Conservation (phyloP, 2,888 invertebrate genomes). For the Hypselothyrea guttata region DNA sequence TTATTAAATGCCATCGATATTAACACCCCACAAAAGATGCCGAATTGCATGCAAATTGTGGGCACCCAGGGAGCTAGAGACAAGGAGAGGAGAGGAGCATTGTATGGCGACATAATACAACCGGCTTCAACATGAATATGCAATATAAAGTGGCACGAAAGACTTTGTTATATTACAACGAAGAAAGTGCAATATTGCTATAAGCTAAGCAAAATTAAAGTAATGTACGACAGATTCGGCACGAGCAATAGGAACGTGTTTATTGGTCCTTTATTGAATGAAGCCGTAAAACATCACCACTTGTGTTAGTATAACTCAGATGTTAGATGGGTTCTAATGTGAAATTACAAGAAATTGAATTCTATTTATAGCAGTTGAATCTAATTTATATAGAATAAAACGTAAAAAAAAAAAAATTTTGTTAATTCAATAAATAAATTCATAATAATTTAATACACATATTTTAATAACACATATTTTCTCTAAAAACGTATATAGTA, state of each 20-base stretch:
- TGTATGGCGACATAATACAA: constrained; percentile 43
- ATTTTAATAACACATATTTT: too few relatives aligned
- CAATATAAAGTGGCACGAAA: constrained; percentile 14
- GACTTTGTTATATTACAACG: constrained; percentile 15
- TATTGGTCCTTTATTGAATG: background rate
- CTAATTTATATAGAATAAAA: background rate
- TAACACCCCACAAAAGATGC: constrained; percentile 43
- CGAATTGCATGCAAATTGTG: constrained; percentile 46
- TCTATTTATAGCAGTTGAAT: constrained; percentile 1
- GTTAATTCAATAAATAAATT: constrained; percentile 1
- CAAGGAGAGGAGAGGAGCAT: constrained; percentile 12
- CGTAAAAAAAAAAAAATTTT: background rate
- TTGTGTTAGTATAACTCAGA: background rate
- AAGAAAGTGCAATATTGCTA: background rate
- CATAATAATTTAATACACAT: background rate
- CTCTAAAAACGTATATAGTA: too few relatives aligned
- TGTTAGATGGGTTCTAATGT: constrained; percentile 5
- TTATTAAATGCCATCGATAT: constrained; percentile 50
- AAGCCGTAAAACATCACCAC: constrained; percentile 1
- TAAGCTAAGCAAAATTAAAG: background rate
- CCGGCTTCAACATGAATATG: constrained; percentile 30
- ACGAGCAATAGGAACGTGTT: too few relatives aligned
- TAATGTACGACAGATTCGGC: too few relatives aligned
- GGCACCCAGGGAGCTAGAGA: background rate
- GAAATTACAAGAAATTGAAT: background rate